phyloP scores from a whole-genome alignment of 2,888 invertebrate species.

The Diplolepis rosae region DNA sequence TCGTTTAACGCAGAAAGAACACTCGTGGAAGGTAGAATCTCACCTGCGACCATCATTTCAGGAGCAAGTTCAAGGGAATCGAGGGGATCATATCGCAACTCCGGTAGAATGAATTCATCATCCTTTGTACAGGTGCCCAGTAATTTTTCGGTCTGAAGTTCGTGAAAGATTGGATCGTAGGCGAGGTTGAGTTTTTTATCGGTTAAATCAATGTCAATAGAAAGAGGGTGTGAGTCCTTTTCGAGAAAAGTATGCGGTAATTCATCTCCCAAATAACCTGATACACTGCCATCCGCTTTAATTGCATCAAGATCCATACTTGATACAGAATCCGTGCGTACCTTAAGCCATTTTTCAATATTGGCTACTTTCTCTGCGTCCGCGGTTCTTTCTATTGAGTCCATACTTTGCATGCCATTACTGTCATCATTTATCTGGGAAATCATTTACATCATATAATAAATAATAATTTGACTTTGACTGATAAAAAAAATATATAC shows the following conservation, averaged over 20 bases:
- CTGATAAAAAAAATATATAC: no score
- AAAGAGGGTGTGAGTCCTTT: slow-evolving; percentile 60
- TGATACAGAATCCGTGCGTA: slow-evolving; percentile 61
- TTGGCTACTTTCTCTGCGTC: slow-evolving; percentile 60
- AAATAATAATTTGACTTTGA: no score
- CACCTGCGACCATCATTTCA: slow-evolving; percentile 66
- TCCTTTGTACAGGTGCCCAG: slow-evolving; percentile 62
- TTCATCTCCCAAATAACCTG: slow-evolving; percentile 63
- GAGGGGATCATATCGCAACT: slow-evolving; percentile 66
- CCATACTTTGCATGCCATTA: neutral
- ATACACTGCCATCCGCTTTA: slow-evolving; percentile 57
- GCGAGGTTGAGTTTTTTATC: slow-evolving; percentile 61
- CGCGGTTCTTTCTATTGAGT: neutral
- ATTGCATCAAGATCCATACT: slow-evolving; percentile 64
- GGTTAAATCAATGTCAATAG: slow-evolving; percentile 62
- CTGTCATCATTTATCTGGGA: no score
- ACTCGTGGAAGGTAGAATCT: slow-evolving; percentile 63
- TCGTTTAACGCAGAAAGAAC: slow-evolving; percentile 42
- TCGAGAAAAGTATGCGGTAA: slow-evolving; percentile 61
- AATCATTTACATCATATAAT: no score
- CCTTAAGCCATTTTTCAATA: slow-evolving; percentile 70
- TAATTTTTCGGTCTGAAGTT: slow-evolving; percentile 63
- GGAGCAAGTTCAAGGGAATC: slow-evolving; percentile 61
- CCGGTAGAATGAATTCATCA: slow-evolving; percentile 64
- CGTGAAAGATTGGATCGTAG: slow-evolving; percentile 65